A percentile compares a stretch with the other conserved stretches of the same genome.
phyloP scores from a whole-genome alignment of 2,888 invertebrate genomes.

The Pasiphila rectangulata region DNA sequence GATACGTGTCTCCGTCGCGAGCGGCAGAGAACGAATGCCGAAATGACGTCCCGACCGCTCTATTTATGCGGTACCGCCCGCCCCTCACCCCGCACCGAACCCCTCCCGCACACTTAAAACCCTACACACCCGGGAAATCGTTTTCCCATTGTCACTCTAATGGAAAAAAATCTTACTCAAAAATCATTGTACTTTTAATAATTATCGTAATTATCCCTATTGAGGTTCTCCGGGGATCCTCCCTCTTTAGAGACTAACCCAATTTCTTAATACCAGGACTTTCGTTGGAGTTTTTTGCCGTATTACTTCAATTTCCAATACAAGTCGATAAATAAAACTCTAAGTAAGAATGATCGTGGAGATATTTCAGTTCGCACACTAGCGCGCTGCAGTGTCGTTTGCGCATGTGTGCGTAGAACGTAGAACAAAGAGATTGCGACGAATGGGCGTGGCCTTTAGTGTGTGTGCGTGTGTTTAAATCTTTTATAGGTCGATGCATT shows the following conservation, averaged over 20 bases:
- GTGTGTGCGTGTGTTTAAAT: constrained; percentile 69
- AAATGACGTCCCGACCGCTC: constrained; percentile 26
- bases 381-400: constrained; percentile 25
- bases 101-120: constrained; percentile 56
- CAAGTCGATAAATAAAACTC: constrained; percentile 53
- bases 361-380: constrained; percentile 60
- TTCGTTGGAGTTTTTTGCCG: constrained; percentile 42
- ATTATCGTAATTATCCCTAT: constrained; percentile 72
- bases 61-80: constrained; percentile 53
- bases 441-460: constrained; percentile 53
- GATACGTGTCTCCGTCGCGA: constrained; percentile 53
- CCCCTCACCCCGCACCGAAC: constrained; percentile 36
- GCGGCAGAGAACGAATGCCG: constrained; percentile 63
- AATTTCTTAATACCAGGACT: constrained; percentile 21
- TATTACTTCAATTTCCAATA: constrained; percentile 47
- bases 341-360: constrained; percentile 66
- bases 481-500: constrained; percentile 80
- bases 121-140: constrained; percentile 62
- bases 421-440: constrained; percentile 58
- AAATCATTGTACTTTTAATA: constrained; percentile 62
- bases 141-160: constrained; percentile 70
- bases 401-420: constrained; percentile 59
- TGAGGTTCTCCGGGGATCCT: constrained; percentile 38
- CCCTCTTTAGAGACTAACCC: constrained; percentile 31
- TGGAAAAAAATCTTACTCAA: constrained; percentile 62